Percentiles rank a stretch among this genome's conserved stretches.
phyloP scores from a whole-genome alignment of 2,797 vertebrate species.

The Lutjanus campechanus region DNA sequence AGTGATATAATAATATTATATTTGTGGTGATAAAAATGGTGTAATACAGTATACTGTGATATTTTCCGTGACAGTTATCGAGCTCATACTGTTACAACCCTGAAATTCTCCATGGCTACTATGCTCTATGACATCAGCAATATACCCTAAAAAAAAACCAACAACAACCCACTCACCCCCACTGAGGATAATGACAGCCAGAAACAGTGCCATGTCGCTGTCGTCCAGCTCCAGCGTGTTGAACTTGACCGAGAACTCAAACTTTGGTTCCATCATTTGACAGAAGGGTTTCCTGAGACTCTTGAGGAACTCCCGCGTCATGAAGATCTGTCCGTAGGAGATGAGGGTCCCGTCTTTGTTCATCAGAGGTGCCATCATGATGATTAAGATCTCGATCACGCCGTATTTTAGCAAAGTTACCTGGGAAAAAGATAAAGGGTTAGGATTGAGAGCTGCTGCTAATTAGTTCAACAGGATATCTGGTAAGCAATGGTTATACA shows the following conservation, averaged over 20 bases:
- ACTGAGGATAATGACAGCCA: conserved; percentile 99
- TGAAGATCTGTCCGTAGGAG: conserved; percentile 97
- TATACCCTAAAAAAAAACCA: background rate
- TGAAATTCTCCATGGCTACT: too few relatives aligned
- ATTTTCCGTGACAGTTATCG: too few relatives aligned
- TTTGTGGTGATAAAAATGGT: too few relatives aligned
- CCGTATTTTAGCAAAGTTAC: conserved; percentile 96
- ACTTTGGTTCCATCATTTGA: conserved; percentile 99
- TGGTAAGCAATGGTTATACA: background rate
- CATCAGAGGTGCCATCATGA: conserved; percentile 97
- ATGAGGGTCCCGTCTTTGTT: conserved; percentile 98
- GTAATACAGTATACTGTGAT: too few relatives aligned
- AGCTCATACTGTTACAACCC: too few relatives aligned
- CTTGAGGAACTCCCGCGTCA: conserved; percentile 98
- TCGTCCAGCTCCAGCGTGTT: conserved; percentile 98
- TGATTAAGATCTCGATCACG: conserved; percentile 97
- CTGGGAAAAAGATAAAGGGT: conserved; percentile 75
- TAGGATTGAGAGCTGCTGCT: background rate
- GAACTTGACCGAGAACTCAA: conserved; percentile 98
- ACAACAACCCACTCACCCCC: conserved; percentile 88
- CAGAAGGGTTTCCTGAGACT: conserved; percentile 96
- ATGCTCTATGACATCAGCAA: background rate
- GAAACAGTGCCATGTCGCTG: conserved; percentile 97
- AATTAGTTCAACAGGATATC: background rate
- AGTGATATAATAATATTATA: too few relatives aligned